These are phyloP conservation scores for Notechis scutatus DNA, from an alignment of 2,113 vertebrate species.

Conservation along the genomic window DNA sequence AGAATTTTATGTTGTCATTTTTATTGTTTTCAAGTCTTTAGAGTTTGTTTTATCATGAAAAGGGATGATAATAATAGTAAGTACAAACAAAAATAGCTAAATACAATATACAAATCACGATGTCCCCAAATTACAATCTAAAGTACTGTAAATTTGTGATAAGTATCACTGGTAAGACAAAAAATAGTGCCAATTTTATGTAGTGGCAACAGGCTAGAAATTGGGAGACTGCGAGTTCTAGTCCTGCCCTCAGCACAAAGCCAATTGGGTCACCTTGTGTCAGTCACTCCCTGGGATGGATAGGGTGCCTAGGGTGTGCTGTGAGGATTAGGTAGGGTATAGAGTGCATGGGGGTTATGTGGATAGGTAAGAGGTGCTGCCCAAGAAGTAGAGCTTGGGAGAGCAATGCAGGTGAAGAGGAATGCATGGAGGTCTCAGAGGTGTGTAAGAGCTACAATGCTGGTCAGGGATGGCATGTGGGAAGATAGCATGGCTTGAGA, in stretches of 20 bases:
- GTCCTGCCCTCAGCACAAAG: neutral
- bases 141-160: neutral
- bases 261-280: neutral
- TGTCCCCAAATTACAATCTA: neutral
- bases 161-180: neutral
- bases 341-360: no score
- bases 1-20: neutral
- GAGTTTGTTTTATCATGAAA: neutral
- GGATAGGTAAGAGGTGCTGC: no score
- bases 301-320: no score
- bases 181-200: neutral
- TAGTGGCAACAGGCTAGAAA: neutral
- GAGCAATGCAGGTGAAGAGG: no score
- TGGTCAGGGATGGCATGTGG: neutral
- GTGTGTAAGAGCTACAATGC: no score
- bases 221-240: neutral
- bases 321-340: no score
- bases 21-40: neutral
- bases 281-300: neutral
- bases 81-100: neutral
- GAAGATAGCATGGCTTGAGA: neutral
- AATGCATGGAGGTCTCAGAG: no score
- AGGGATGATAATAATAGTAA: neutral
- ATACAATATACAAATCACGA: neutral
- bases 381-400: no score